Evolutionary conservation across 2,113 vertebrate genomes (phyloP), one percentile per base, ranked within the genome.

Genomic region (Vulpes vulpes): DNA sequence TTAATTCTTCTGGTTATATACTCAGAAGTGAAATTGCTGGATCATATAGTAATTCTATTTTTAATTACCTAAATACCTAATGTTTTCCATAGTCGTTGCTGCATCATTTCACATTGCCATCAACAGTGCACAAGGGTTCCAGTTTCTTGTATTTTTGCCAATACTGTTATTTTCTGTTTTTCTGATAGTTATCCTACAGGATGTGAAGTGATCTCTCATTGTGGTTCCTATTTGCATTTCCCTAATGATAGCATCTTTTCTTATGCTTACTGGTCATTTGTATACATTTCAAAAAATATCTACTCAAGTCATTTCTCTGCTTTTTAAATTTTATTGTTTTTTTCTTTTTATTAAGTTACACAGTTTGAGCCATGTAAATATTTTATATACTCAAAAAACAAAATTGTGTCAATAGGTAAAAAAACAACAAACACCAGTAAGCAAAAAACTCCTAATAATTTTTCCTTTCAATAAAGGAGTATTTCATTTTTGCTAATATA

Each of bases 301-400:
- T 93, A 73, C 15, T 95, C 9, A 69, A 69, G 20, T 25, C 3
- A 59, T 83, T 79, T 64, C 53, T 1, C 16, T 0, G 62, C 35
- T 60, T 64, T 92, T n/a, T 38, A 11, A 76, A 67, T n/a, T 74
- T 19, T 3, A 43, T 86, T 80, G 30, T n/a, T 55, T 17, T 30
- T 38, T 53, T 83, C 16, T 38, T 62, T 38, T 53, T 74, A 9
- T 16, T 86, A 23, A 93, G 30, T 82, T 93, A 93, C 7, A 88
- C 12, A 90, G 27, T 62, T 81, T 69, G n/a, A 96, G 43, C 23
- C 23, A 86, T 55, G 10, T 53, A 94, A 83, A 59, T 73, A 11
- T 86, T 82, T 53, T 60, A 65, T 65, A 71, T 55, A 89, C 82
- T 94, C 11, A 82, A 86, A 96, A 88, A 79, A 51, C 62, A 92